Evolutionary conservation across 2,113 vertebrate genomes (phyloP).

Genomic region (Hucho hucho): DNA sequence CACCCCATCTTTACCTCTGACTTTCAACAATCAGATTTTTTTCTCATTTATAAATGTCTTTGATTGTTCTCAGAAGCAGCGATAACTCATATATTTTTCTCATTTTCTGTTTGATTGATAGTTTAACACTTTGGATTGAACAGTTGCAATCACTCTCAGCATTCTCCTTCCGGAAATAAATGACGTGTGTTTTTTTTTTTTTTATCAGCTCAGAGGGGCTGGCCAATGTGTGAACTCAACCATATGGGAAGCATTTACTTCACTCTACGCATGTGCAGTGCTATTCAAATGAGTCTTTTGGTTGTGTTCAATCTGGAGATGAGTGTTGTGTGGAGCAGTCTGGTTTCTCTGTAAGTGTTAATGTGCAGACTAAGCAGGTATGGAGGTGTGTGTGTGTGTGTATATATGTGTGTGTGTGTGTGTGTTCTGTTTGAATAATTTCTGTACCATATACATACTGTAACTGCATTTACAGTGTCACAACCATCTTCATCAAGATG

Average conservation of each 20-base stretch:
- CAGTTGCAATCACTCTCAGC: slow-evolving; percentile 23
- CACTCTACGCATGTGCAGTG: slow-evolving; percentile 28
- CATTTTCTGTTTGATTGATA: slow-evolving; percentile 32
- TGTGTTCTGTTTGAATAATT: not conserved
- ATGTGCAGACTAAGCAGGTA: slow-evolving; percentile 5
- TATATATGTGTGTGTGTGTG: not conserved
- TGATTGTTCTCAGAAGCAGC: not conserved
- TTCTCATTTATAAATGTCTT: not conserved
- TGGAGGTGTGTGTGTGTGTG: not conserved
- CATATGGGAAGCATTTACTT: slow-evolving; percentile 50
- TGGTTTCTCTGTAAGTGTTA: not conserved
- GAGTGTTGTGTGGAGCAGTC: slow-evolving; percentile 1
- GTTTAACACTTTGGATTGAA: slow-evolving; percentile 8
- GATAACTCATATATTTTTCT: slow-evolving; percentile 13
- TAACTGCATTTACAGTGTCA: not conserved
- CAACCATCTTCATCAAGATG: not conserved
- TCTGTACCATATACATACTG: not conserved
- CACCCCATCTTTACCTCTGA: not conserved
- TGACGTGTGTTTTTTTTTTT: slow-evolving; percentile 5
- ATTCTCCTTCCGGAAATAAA: slow-evolving; percentile 16
- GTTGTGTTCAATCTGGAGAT: slow-evolving; percentile 17
- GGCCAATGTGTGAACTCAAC: slow-evolving; percentile 42
- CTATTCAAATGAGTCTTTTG: slow-evolving; percentile 28
- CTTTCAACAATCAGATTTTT: not conserved
- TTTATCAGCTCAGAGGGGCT: slow-evolving; percentile 31